Percentiles rank a stretch among this genome's conserved stretches.
These are phyloP conservation scores for Neosalanx taihuensis DNA, from an alignment of 2,797 vertebrate genomes.

Conservation along the genomic window DNA sequence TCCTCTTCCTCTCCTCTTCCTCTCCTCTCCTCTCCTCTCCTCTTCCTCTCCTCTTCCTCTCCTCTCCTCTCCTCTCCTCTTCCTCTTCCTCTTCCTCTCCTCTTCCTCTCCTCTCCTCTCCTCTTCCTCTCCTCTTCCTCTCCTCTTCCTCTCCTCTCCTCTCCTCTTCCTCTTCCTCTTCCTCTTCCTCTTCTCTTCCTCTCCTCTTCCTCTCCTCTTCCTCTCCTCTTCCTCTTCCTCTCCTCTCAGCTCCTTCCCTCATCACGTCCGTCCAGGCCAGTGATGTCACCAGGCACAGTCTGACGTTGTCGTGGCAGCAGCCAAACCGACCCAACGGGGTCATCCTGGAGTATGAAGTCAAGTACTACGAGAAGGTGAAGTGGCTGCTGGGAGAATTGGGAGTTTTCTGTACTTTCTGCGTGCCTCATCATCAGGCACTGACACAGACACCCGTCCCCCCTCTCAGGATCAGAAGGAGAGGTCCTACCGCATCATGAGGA, in stretches of 20 bases:
- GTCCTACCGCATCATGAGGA: conserved; percentile 96
- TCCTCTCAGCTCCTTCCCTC: conserved; percentile 85
- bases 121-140: no score
- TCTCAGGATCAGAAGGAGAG: conserved; percentile 93
- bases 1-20: no score
- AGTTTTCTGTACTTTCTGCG: not conserved
- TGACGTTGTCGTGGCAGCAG: conserved; percentile 92
- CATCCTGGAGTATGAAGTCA: conserved; percentile 98
- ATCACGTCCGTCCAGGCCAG: conserved; percentile 90
- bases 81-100: conserved; percentile 7
- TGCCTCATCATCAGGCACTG: conserved; percentile 14
- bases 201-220: conserved; percentile 11
- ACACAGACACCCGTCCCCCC: conserved; percentile 11
- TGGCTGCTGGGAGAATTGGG: conserved; percentile 24
- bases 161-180: conserved; percentile 19
- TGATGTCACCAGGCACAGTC: conserved; percentile 91
- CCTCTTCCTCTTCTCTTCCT: conserved; percentile 25
- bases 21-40: no score
- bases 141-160: not conserved
- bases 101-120: no score
- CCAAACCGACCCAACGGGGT: conserved; percentile 95
- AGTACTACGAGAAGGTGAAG: conserved; percentile 98
- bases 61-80: no score
- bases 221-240: conserved; percentile 18
- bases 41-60: no score